These are phyloP conservation scores for Dendropsophus ebraccatus DNA, from an alignment of 2,113 vertebrate species.

Conservation along the genomic window DNA sequence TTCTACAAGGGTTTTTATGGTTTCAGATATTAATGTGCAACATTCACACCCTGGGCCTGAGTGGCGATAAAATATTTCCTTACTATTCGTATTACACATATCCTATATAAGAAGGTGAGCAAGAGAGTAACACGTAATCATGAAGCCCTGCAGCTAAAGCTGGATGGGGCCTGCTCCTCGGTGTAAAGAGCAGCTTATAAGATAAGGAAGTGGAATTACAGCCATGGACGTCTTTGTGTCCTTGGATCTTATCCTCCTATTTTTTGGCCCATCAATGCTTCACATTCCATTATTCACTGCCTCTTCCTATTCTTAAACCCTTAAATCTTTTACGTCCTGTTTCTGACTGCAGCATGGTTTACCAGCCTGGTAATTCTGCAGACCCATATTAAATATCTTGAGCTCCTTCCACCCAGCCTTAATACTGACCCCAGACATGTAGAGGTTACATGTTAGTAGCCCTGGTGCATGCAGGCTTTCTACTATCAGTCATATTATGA, in stretches of 20 bases:
- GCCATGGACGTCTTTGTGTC: not conserved
- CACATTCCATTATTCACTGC: not conserved
- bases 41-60: not conserved
- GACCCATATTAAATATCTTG: too few species aligned
- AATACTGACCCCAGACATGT: too few species aligned
- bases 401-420: too few species aligned
- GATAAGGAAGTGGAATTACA: not conserved
- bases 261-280: not conserved
- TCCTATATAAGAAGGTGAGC: not conserved
- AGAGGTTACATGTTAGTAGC: too few species aligned
- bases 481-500: too few species aligned
- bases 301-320: not conserved
- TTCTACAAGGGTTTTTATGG: slow-evolving; percentile 20
- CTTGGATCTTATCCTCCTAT: not conserved
- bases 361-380: too few species aligned
- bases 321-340: not conserved
- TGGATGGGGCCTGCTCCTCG: not conserved
- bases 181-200: not conserved
- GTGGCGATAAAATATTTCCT: not conserved
- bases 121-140: not conserved
- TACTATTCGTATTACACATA: not conserved
- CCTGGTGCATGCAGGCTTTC: too few species aligned
- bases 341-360: not conserved
- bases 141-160: too few species aligned
- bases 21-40: not conserved